These are phyloP conservation scores for Rhynchonycteris naso DNA, from an alignment of 2,797 vertebrate genomes.

Conservation along the genomic window DNA sequence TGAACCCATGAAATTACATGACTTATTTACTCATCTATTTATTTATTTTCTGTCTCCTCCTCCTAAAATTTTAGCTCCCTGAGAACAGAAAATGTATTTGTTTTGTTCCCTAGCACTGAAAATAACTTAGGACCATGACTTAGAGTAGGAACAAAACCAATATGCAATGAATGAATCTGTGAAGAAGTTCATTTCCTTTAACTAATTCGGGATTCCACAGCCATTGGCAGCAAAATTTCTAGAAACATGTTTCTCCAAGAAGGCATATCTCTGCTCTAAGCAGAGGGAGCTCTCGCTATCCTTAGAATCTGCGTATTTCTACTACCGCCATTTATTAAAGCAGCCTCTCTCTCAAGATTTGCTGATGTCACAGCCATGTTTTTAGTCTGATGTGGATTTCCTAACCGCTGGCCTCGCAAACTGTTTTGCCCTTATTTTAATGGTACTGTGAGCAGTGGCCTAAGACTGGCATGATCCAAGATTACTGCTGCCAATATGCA, in stretches of 20 bases:
- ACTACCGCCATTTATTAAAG: background rate
- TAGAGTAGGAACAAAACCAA: background rate
- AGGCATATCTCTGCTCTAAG: background rate
- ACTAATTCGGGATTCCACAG: background rate
- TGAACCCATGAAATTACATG: background rate
- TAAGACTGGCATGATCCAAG: background rate
- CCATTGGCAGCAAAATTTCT: background rate
- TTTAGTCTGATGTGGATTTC: background rate
- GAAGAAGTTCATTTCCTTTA: conserved; percentile 7
- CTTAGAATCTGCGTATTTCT: background rate
- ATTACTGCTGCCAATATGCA: background rate
- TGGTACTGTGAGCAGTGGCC: background rate
- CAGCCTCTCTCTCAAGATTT: background rate
- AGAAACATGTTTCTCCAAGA: background rate
- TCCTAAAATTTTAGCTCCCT: background rate
- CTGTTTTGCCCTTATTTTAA: background rate
- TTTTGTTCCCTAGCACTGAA: background rate
- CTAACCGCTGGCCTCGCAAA: background rate
- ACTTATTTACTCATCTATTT: background rate
- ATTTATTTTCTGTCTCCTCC: background rate
- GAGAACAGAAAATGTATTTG: background rate
- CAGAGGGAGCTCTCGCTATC: background rate
- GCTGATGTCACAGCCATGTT: background rate
- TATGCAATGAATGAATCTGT: background rate
- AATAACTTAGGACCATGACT: background rate